phyloP scores from a whole-genome alignment of 1,140 invertebrate species.

The Trachymyrmex cornetzi region DNA sequence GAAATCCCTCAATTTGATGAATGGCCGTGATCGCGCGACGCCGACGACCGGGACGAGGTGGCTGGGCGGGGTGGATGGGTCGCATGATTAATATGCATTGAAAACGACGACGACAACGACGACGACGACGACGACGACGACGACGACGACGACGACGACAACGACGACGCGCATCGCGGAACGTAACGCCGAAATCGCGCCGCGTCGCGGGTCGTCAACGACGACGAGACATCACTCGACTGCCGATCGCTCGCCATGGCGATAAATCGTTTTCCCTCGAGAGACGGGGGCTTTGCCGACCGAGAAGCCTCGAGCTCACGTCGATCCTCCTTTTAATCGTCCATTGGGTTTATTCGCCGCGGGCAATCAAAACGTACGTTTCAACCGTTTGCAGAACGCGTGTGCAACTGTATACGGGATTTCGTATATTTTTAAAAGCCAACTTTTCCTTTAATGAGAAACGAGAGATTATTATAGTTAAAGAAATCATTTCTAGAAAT shows the following conservation, averaged over 20 bases:
- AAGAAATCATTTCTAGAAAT: neutral
- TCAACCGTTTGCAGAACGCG: neutral
- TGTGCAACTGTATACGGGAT: neutral
- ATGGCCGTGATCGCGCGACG: slow-evolving; percentile 72
- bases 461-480: neutral
- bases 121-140: slow-evolving; percentile 58
- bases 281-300: neutral
- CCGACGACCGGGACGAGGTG: slow-evolving; percentile 40
- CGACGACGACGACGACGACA: neutral
- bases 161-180: slow-evolving; percentile 20
- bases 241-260: slow-evolving; percentile 43
- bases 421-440: neutral
- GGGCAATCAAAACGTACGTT: neutral
- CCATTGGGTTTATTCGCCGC: neutral
- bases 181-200: slow-evolving; percentile 62
- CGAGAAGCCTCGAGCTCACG: neutral
- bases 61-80: neutral
- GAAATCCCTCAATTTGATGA: slow-evolving; percentile 79
- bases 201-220: slow-evolving; percentile 51
- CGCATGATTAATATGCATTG: slow-evolving; percentile 81
- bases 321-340: slow-evolving; percentile 11
- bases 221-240: slow-evolving; percentile 42
- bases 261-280: slow-evolving; percentile 22
- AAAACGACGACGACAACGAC: slow-evolving; percentile 69
- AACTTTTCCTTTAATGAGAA: neutral